These are phyloP conservation scores for Betta splendens DNA, from an alignment of 2,797 vertebrate genomes.

Conservation along the genomic window DNA sequence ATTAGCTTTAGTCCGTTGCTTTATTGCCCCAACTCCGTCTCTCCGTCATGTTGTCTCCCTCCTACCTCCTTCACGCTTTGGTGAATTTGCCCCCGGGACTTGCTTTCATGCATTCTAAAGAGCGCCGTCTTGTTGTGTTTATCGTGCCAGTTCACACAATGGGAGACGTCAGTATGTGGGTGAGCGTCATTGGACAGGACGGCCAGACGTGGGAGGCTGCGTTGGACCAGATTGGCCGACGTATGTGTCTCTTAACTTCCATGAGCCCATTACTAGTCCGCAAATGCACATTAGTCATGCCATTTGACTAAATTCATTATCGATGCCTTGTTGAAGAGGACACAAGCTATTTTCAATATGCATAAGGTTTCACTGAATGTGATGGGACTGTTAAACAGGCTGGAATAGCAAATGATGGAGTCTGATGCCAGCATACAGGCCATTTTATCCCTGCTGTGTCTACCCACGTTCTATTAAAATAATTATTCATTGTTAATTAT, in stretches of 20 bases:
- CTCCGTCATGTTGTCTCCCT: slow-evolving; percentile 49
- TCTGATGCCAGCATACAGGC: slow-evolving; percentile 6
- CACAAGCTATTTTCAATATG: slow-evolving; percentile 61
- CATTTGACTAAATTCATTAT: slow-evolving; percentile 72
- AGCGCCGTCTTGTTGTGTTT: slow-evolving; percentile 52
- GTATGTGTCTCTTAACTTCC: slow-evolving; percentile 25
- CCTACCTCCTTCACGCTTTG: slow-evolving; percentile 74
- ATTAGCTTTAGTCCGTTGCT: slow-evolving; percentile 57
- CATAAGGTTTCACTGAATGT: slow-evolving; percentile 52
- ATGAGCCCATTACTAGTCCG: slow-evolving; percentile 51
- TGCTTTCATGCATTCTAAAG: slow-evolving; percentile 74
- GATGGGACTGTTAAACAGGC: slow-evolving; percentile 49
- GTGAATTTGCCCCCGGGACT: slow-evolving; percentile 68
- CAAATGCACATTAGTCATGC: slow-evolving; percentile 69
- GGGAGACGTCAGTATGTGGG: slow-evolving; percentile 46
- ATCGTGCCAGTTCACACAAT: slow-evolving; percentile 57
- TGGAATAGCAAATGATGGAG: slow-evolving; percentile 18
- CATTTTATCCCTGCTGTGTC: neutral
- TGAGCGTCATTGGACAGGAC: slow-evolving; percentile 45
- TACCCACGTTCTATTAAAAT: slow-evolving; percentile 3
- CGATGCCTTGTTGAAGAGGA: slow-evolving; percentile 64
- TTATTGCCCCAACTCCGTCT: slow-evolving; percentile 6
- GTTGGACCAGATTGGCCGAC: slow-evolving; percentile 39
- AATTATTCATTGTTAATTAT: slow-evolving; percentile 15
- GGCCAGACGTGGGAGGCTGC: slow-evolving; percentile 27